Conservation (phyloP, 2,113 vertebrate species). For the Montifringilla adamsi region DNA sequence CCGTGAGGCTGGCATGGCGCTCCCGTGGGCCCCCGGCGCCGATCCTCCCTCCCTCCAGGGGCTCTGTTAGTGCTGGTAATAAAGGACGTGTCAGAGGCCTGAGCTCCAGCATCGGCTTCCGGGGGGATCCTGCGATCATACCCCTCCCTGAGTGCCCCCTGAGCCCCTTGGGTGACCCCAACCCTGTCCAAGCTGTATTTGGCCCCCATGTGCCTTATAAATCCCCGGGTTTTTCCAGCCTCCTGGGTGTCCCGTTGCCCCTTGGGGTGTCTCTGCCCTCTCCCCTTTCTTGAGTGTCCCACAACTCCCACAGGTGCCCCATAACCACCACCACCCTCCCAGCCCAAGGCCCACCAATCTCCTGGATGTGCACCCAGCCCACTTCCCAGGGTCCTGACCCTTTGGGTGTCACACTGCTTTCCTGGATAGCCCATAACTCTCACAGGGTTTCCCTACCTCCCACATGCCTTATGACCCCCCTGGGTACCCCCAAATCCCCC, state of each 20-base stretch:
- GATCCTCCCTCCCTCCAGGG: background rate
- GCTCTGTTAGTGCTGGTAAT: background rate
- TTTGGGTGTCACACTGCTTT: background rate
- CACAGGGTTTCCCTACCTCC: background rate
- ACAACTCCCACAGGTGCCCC: background rate
- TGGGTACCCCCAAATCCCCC: background rate
- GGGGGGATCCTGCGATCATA: background rate
- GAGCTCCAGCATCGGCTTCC: background rate
- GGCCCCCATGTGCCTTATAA: background rate
- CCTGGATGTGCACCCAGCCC: background rate
- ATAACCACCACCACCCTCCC: background rate
- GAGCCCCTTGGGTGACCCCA: background rate
- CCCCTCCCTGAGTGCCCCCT: background rate
- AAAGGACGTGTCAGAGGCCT: background rate
- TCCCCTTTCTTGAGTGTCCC: background rate
- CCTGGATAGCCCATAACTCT: background rate
- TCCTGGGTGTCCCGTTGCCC: background rate
- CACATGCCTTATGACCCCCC: background rate
- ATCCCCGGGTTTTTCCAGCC: background rate
- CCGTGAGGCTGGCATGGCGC: background rate
- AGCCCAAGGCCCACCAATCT: background rate
- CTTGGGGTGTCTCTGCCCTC: background rate
- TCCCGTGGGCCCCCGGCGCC: accelerated
- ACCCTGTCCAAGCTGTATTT: background rate
- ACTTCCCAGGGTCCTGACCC: background rate